phyloP scores from a whole-genome alignment of 1,140 invertebrate species.

The Eubasilissa regina region DNA sequence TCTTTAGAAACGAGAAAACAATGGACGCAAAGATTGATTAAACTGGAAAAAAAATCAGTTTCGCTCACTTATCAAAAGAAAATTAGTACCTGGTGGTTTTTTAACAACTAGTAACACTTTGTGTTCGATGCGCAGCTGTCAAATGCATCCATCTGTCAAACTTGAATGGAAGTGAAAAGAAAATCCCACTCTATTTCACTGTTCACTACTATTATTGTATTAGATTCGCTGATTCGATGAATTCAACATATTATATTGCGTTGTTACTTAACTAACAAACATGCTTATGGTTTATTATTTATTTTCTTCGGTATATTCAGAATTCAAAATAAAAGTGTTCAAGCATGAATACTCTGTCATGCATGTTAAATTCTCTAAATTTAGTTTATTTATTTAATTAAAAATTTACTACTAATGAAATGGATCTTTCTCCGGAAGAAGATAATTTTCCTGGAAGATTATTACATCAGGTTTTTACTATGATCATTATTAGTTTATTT shows the following conservation, averaged over 20 bases:
- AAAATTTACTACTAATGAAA: constrained; percentile 54
- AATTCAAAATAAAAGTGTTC: constrained; percentile 2
- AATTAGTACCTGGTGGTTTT: no score
- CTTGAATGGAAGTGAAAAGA: constrained; percentile 24
- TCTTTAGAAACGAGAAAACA: no score
- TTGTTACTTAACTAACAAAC: constrained; percentile 1
- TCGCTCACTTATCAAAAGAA: no score
- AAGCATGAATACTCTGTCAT: constrained; percentile 17
- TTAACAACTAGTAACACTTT: constrained; percentile 17
- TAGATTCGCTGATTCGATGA: constrained; percentile 14
- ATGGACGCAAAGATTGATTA: no score
- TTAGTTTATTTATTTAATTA: constrained; percentile 39
- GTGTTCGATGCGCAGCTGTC: constrained; percentile 40
- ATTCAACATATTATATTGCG: constrained; percentile 1
- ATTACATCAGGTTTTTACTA: constrained; percentile 80
- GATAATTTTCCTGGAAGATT: constrained; percentile 86
- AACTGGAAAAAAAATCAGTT: no score
- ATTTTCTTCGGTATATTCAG: not conserved
- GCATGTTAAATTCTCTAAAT: constrained; percentile 13
- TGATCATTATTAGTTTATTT: not conserved
- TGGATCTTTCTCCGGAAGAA: constrained; percentile 82
- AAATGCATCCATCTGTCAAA: constrained; percentile 45
- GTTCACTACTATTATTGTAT: not conserved
- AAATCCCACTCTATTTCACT: not conserved
- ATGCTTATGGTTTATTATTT: not conserved